These are phyloP conservation scores for Carettochelys insculpta DNA, from an alignment of 2,113 vertebrate genomes.

Conservation along the genomic window DNA sequence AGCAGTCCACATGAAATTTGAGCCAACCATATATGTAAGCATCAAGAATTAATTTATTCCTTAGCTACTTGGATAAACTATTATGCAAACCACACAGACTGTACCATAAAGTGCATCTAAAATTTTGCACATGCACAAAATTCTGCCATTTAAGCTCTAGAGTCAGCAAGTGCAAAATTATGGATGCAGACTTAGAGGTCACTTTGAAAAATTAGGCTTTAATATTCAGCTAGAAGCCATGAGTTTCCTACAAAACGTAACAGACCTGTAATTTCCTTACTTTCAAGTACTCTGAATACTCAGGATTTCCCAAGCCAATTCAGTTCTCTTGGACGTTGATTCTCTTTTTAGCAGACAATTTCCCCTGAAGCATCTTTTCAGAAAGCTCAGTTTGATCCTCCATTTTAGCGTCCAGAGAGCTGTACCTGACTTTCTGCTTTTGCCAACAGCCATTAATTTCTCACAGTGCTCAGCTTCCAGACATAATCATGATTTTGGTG, in stretches of 20 bases:
- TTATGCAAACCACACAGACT: neutral
- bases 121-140: neutral
- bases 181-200: neutral
- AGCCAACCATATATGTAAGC: neutral
- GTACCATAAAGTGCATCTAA: neutral
- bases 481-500: neutral
- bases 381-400: neutral
- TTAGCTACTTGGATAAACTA: neutral
- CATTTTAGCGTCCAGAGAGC: neutral
- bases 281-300: neutral
- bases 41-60: neutral
- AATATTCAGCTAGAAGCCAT: neutral
- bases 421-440: neutral
- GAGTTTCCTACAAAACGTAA: neutral
- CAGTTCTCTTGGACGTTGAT: neutral
- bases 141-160: neutral
- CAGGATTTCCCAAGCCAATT: neutral
- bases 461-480: neutral
- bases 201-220: neutral
- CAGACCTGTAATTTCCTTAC: neutral
- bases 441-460: neutral
- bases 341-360: neutral
- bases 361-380: neutral
- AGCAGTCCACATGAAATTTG: neutral
- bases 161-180: neutral